phyloP scores from a whole-genome alignment of 2,113 vertebrate species.

The Edolisoma coerulescens region DNA sequence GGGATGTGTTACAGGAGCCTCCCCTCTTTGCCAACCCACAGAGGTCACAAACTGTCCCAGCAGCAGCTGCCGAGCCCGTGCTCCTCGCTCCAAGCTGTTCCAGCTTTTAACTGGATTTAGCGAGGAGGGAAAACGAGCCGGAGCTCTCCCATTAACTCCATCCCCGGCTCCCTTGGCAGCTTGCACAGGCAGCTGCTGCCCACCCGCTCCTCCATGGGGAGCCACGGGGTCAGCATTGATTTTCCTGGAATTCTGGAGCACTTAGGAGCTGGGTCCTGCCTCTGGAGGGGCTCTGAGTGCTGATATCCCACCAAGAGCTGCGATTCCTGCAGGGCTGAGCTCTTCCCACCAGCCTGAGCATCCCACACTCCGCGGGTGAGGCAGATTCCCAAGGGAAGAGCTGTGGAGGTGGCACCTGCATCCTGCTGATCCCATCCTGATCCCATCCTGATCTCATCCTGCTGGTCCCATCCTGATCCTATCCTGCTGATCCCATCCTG shows the following conservation, averaged over 20 bases:
- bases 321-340: background rate
- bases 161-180: constrained; percentile 45
- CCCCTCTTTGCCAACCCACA: constrained; percentile 15
- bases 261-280: accelerated
- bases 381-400: background rate
- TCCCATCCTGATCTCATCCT: background rate
- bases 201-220: background rate
- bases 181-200: constrained; percentile 49
- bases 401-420: background rate
- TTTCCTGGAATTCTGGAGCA: background rate
- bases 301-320: background rate
- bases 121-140: constrained; percentile 46
- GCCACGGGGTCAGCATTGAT: background rate
- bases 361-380: background rate
- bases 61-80: constrained; percentile 49
- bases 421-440: background rate
- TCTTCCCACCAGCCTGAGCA: background rate
- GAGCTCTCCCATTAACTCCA: constrained; percentile 15
- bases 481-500: background rate
- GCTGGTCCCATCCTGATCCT: background rate
- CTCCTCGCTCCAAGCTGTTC: constrained; percentile 47
- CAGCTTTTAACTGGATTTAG: constrained; percentile 60
- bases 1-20: constrained; percentile 5
- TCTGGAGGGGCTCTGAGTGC: background rate
- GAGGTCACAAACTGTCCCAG: constrained; percentile 37